These are phyloP conservation scores for Caerostris darwini DNA, from an alignment of 1,140 invertebrate genomes.

Conservation along the genomic window DNA sequence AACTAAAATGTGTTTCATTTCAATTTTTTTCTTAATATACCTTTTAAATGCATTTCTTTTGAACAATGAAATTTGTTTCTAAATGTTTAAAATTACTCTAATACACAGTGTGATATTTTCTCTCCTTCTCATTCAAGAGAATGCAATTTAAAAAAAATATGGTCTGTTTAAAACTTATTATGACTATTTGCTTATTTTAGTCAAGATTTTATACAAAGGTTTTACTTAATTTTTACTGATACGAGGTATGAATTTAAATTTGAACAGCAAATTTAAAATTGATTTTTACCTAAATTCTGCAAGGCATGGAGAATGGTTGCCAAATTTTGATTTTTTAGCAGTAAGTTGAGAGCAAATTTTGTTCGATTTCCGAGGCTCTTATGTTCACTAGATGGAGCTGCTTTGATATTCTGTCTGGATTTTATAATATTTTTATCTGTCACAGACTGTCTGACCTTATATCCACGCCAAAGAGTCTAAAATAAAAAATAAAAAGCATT, in stretches of 20 bases:
- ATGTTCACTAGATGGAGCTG: constrained; percentile 40
- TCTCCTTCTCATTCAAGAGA: too few relatives aligned
- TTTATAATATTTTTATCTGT: constrained; percentile 30
- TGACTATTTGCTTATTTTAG: background rate
- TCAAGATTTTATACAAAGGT: background rate
- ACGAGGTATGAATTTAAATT: background rate
- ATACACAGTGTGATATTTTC: too few relatives aligned
- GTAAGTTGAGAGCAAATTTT: constrained; percentile 41
- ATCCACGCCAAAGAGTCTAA: constrained; percentile 69
- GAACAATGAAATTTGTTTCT: too few relatives aligned
- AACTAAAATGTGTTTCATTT: too few relatives aligned
- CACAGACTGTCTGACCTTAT: background rate
- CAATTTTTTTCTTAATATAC: too few relatives aligned
- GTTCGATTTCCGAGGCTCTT: constrained; percentile 55
- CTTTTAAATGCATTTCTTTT: too few relatives aligned
- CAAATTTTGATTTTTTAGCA: constrained; percentile 57
- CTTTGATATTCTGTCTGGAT: constrained; percentile 33
- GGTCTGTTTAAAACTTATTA: background rate
- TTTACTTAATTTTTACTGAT: background rate
- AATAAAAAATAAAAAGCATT: background rate
- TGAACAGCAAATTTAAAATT: background rate
- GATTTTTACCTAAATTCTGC: constrained; percentile 65
- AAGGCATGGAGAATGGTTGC: constrained; percentile 69
- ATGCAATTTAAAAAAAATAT: background rate
- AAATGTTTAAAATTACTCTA: too few relatives aligned